Base-by-base conservation (phyloP, 2,888 invertebrate species). In the Mycalesis mineus region DNA sequence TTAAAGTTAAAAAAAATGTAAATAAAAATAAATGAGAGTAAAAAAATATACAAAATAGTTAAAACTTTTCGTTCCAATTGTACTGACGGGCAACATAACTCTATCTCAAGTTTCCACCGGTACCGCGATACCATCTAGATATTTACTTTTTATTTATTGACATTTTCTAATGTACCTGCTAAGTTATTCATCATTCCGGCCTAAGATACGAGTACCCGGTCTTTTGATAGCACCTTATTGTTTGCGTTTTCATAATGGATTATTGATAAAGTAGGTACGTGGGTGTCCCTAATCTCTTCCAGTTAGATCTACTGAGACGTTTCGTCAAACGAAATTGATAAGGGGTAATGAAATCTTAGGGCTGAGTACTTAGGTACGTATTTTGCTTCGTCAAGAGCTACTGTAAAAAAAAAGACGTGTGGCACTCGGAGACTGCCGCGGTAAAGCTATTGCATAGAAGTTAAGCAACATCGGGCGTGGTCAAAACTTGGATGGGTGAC, bases 111-210 rank as follows among this genome's bases (percentile, higher is more conserved):
- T 77, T 78, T 73, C 77, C 62, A 72, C 75, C 61, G 66, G 62
- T 62, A 58, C 71, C 76, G 80, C 83, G 83, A 79, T 76, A 73
- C 59, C 71, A 72, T 68, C 63, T 63, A 74, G 85, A 88, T 86
- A 84, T 78, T 77, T 73, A 78, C 78, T 85, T 88, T 87, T 88
- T 89, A 88, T 88, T 87, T 87, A 89, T 89, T 88, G 84, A 85
- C 86, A 83, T 85, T 87, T 87, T 85, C 85, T 88, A 88, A 89
- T 88, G 84, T 80, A 72, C 79, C 74, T 70, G 69, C 68, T 65
- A 66, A 69, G 66, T 73, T 72, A 88, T 89, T 83, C 86, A 86
- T 89, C 88, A 88, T 82, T 76, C 69, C 70, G 66, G 67, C 57
- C 56, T 60, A 64, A 75, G 84, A 85, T 86, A 22, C 22, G 22